These are phyloP conservation scores for Bombyx mandarina DNA, from an alignment of 1,140 invertebrate species.

Conservation along the genomic window DNA sequence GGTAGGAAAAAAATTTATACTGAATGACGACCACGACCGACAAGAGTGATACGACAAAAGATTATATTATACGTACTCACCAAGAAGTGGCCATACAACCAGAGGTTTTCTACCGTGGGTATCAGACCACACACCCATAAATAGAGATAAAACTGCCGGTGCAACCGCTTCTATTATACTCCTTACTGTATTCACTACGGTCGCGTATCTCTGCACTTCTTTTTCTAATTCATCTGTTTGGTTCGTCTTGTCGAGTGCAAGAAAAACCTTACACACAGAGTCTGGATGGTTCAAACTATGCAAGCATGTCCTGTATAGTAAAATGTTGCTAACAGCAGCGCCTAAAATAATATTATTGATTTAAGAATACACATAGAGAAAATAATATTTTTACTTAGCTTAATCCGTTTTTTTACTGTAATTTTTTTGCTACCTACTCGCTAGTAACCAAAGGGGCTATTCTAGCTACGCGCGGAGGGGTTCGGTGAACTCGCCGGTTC, in stretches of 20 bases:
- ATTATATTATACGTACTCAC: conserved; percentile 27
- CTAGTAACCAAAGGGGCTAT: too few species aligned
- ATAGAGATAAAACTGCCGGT: conserved; percentile 75
- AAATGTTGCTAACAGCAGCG: conserved; percentile 46
- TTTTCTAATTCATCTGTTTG: conserved; percentile 71
- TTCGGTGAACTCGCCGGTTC: too few species aligned
- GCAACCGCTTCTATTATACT: conserved; percentile 74
- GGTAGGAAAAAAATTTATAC: too few species aligned
- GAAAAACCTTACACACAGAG: conserved; percentile 42
- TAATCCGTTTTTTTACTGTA: too few species aligned
- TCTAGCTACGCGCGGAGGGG: too few species aligned
- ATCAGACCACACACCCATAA: conserved; percentile 82
- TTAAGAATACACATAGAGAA: too few species aligned
- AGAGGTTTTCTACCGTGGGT: conserved; percentile 80
- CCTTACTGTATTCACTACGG: conserved; percentile 72
- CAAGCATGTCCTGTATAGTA: conserved; percentile 54
- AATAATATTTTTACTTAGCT: too few species aligned
- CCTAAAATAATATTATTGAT: conserved; percentile 26
- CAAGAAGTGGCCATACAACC: conserved; percentile 69
- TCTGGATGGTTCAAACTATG: conserved; percentile 36
- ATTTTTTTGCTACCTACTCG: too few species aligned
- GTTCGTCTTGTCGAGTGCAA: conserved; percentile 44
- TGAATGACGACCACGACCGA: too few species aligned
- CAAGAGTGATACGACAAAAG: background rate
- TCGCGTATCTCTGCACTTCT: conserved; percentile 74